Evolutionary conservation across 2,797 vertebrate genomes (phyloP).

Genomic region (Melanotaenia pygmaea): DNA sequence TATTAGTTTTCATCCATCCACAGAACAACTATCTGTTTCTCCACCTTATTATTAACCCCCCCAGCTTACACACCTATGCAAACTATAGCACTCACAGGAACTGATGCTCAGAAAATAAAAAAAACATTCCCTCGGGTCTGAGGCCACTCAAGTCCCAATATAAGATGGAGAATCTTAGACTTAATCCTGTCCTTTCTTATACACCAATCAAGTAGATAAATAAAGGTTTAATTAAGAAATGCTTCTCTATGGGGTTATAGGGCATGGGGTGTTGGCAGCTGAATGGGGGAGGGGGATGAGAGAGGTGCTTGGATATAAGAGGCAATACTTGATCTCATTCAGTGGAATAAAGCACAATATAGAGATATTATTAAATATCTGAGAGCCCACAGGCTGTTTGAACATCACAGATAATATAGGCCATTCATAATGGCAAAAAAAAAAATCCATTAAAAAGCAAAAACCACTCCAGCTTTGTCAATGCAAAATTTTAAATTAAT

Average conservation of each 20-base stretch:
- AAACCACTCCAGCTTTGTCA: constrained; percentile 60
- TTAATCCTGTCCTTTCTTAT: constrained; percentile 59
- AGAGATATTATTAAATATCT: constrained; percentile 71
- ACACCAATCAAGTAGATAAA: constrained; percentile 79
- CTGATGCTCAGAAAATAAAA: constrained; percentile 60
- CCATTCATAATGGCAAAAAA: constrained; percentile 59
- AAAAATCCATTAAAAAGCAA: constrained; percentile 66
- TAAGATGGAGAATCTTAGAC: constrained; percentile 65
- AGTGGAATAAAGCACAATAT: constrained; percentile 68
- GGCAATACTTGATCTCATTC: constrained; percentile 62
- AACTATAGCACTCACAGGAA: constrained; percentile 50
- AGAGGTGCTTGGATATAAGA: constrained; percentile 50
- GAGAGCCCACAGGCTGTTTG: constrained; percentile 47
- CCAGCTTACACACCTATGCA: constrained; percentile 48
- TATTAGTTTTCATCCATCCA: constrained; percentile 56
- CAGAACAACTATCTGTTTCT: constrained; percentile 49
- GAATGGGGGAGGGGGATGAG: constrained; percentile 36
- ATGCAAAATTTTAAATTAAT: constrained; percentile 76
- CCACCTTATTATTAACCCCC: constrained; percentile 54
- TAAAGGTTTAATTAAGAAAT: constrained; percentile 81
- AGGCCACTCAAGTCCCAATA: constrained; percentile 65
- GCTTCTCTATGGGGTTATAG: constrained; percentile 44
- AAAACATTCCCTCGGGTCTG: constrained; percentile 57
- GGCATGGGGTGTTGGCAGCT: constrained; percentile 45
- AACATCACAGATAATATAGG: constrained; percentile 52